Evolutionary conservation across 2,888 invertebrate genomes (phyloP), one percentile per base, ranked within the genome.

Genomic region (Deilephila porcellus): DNA sequence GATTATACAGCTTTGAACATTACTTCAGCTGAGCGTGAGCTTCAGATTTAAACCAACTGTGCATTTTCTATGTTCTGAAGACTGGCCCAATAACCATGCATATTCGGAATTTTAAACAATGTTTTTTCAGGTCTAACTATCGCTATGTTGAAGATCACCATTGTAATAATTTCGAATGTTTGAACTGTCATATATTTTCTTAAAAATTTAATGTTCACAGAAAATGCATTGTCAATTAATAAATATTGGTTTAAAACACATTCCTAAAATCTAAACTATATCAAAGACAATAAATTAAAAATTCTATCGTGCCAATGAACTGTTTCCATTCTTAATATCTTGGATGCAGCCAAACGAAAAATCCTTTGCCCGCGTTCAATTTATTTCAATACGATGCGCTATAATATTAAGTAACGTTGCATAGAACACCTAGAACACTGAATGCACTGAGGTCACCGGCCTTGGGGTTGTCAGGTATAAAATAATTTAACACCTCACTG

Each of bases 381-480:
- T 73, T 73, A 53, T 73, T 73, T 67, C 59, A 73, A 73, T 59
- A 67, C 59, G 37, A 52, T 37, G 53, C 37, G 34, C 11, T 25
- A 59, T 71, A 74, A 45, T 74, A 74, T 73, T 71, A 74, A 64
- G 74, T 75, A 74, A 72, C 63, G 32, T 34, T 74, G 74, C 73
- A 75, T 74, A 73, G 67, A 59, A 56, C 64, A 59, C 72, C 59
- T 73, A 34, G 25, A 37, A 60, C 32, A 79, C 78, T 76, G 81
- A 79, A 80, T 82, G 83, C 80, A 83, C 82, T 75, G 77, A 78
- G 88, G 85, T 88, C 85, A 76, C 74, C 79, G 85, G 80, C 82
- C 87, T 79, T 80, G 75, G 72, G 79, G 79, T 75, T 82, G 76
- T 29, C 63, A 64, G 62, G 32, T 34, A n/a, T 52, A 34, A 32